Base-by-base conservation (phyloP, 35 echinoderm and acorn worm genomes). In the Apostichopus californicus region DNA sequence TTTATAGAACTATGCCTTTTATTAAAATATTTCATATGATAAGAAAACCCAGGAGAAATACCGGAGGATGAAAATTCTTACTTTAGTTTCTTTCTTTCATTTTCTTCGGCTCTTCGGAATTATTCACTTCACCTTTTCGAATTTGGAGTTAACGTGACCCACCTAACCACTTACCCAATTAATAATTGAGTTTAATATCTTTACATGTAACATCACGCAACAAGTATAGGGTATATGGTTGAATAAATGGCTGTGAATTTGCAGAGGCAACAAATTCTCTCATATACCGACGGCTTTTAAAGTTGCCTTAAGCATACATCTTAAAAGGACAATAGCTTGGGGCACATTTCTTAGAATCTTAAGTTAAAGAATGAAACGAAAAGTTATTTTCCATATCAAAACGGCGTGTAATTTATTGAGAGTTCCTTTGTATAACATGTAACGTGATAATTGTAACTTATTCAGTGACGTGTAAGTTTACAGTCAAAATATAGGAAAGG, bases 331-430 rank as follows among this genome's bases (percentile, higher is more conserved):
- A 75, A 75, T 75, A 75, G 71, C 71, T 75, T 20, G 14, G 17
- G 71, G 71, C 71, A 75, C 20, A 75, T 75, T 75, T 75, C n/a
- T n/a, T 22, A 68, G 18, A 68, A 7, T 61, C 58, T 61, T 75
- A 7, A 18, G 71, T 18, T 7, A 18, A 75, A 75, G 14, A 7
- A 18, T 75, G 12, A 9, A 75, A 6, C 14, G 6, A 75, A n/a
- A 75, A 75, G 71, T n/a, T 75, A n/a, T 75, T n/a, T 75, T 75
- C 17, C 71, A 75, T 75, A 75, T 75, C 71, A 22, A 75, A 75
- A 75, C 71, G 21, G 71, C 17, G 71, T 75, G 21, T 75, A 75
- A 75, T 75, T 75, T 75, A 75, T 75, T 75, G 71, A 75, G 71
- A 75, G 34, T 3, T 46, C 1, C 71, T 20, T 75, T 75, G 58